A percentile compares a stretch with the other conserved stretches of the same genome.
phyloP scores from a whole-genome alignment of 2,113 vertebrate genomes.

The Chroicocephalus ridibundus region DNA sequence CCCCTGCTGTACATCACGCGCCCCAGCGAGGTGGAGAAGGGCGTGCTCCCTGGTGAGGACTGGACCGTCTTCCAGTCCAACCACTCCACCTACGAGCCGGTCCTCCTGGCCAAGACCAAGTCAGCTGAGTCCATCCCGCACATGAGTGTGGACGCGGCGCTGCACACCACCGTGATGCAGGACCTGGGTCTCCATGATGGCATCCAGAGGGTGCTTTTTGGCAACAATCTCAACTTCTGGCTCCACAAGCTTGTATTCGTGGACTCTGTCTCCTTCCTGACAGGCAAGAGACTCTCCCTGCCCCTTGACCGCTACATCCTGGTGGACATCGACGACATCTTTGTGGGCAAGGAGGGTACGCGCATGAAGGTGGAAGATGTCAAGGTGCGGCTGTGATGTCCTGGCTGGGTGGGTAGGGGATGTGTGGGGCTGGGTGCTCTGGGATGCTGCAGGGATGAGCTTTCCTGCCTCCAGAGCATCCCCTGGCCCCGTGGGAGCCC shows the following conservation, averaged over 20 bases:
- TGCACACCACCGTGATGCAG: slow-evolving; percentile 94
- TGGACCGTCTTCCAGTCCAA: slow-evolving; percentile 99
- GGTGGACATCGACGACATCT: slow-evolving; percentile 97
- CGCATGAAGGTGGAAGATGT: slow-evolving; percentile 97
- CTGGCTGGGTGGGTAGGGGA: not conserved
- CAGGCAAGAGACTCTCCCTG: slow-evolving; percentile 90
- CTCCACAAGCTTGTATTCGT: slow-evolving; percentile 95
- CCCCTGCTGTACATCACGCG: slow-evolving; percentile 93
- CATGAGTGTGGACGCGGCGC: slow-evolving; percentile 82
- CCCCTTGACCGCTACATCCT: slow-evolving; percentile 92
- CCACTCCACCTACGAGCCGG: slow-evolving; percentile 94
- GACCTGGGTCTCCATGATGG: slow-evolving; percentile 95
- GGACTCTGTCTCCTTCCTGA: slow-evolving; percentile 93
- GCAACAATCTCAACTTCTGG: slow-evolving; percentile 97
- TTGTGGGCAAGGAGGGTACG: slow-evolving; percentile 96
- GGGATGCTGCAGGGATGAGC: not conserved
- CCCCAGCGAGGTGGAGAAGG: slow-evolving; percentile 89
- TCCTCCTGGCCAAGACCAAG: slow-evolving; percentile 93
- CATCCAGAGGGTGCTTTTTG: slow-evolving; percentile 95
- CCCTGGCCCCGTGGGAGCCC: not conserved
- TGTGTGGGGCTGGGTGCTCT: not conserved
- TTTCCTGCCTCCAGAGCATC: not conserved
- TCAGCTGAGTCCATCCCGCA: slow-evolving; percentile 88
- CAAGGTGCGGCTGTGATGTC: slow-evolving; percentile 76
- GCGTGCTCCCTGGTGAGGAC: slow-evolving; percentile 91